A percentile compares a stretch with the other conserved stretches of the same genome.
These are phyloP conservation scores for Pontoporia blainvillei DNA, from an alignment of 2,113 vertebrate species.

Conservation along the genomic window DNA sequence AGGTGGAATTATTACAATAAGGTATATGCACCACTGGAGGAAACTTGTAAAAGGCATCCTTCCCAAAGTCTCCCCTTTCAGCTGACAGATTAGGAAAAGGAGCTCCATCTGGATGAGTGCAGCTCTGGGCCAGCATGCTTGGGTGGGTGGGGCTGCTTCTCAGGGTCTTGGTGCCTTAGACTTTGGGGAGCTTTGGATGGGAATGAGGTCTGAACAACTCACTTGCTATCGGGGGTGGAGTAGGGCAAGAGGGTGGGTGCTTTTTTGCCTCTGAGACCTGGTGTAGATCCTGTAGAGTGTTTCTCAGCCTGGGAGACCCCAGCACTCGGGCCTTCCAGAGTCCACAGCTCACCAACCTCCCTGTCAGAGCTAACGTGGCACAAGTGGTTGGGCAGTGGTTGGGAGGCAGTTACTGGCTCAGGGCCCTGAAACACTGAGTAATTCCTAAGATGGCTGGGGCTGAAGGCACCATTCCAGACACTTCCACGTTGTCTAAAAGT, in stretches of 20 bases:
- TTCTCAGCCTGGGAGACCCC: background rate
- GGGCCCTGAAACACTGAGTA: constrained; percentile 67
- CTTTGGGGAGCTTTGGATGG: background rate
- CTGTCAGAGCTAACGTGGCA: constrained; percentile 65
- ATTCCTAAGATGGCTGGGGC: constrained; percentile 52
- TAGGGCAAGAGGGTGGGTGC: background rate
- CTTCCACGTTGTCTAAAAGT: constrained; percentile 75
- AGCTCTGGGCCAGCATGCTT: background rate
- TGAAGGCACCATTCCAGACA: constrained; percentile 28
- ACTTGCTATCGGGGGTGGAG: background rate
- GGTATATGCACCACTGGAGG: background rate
- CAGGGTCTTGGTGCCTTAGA: background rate
- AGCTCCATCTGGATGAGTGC: background rate
- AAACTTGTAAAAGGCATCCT: background rate
- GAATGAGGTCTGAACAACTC: background rate
- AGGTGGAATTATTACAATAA: background rate
- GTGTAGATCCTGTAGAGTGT: background rate
- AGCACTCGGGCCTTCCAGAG: background rate
- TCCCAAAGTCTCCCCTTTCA: background rate
- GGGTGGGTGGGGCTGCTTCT: background rate
- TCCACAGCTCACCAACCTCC: background rate
- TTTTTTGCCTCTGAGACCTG: background rate
- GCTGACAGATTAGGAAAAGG: background rate
- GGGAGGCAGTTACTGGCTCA: constrained; percentile 64
- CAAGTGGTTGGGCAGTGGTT: constrained; percentile 32